Percentiles rank a stretch among this genome's conserved stretches.
phyloP scores from a whole-genome alignment of 2,888 invertebrate genomes.

The Aspidiotus rigidus region DNA sequence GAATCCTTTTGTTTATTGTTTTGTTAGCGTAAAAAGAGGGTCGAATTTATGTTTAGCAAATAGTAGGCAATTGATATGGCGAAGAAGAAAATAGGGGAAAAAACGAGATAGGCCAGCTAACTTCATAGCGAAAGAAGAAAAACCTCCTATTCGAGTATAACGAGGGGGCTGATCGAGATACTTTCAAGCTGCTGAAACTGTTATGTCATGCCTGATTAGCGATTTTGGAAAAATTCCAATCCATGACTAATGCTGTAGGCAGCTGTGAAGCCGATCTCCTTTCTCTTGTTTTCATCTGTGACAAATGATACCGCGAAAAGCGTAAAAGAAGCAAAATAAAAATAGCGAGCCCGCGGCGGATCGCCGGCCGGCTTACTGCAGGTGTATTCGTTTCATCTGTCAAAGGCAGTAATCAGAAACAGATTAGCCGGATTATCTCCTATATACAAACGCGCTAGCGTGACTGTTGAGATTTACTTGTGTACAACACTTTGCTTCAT shows the following conservation, averaged over 20 bases:
- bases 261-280: conserved; percentile 28
- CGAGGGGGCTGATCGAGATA: background rate
- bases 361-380: conserved; percentile 14
- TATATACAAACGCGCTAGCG: background rate
- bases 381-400: conserved; percentile 24
- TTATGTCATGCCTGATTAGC: conserved; percentile 34
- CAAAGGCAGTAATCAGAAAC: conserved; percentile 30
- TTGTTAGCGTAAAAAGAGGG: conserved; percentile 28
- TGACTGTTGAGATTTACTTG: background rate
- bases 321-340: conserved; percentile 28
- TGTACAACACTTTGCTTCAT: no score
- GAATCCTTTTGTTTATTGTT: conserved; percentile 28
- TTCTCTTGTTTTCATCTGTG: conserved; percentile 27
- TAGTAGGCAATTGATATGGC: conserved; percentile 30
- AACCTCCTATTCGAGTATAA: background rate
- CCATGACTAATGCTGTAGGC: conserved; percentile 31
- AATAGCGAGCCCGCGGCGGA: background rate
- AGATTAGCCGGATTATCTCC: conserved; percentile 22
- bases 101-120: background rate
- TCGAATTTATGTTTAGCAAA: conserved; percentile 15
- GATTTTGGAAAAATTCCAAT: conserved; percentile 34
- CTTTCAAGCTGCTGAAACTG: conserved; percentile 15
- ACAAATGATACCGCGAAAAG: conserved; percentile 31
- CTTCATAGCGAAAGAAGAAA: background rate
- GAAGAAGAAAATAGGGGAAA: conserved; percentile 12